Base-by-base conservation (phyloP, 2,888 invertebrate species). In the Branchellion lobata region DNA sequence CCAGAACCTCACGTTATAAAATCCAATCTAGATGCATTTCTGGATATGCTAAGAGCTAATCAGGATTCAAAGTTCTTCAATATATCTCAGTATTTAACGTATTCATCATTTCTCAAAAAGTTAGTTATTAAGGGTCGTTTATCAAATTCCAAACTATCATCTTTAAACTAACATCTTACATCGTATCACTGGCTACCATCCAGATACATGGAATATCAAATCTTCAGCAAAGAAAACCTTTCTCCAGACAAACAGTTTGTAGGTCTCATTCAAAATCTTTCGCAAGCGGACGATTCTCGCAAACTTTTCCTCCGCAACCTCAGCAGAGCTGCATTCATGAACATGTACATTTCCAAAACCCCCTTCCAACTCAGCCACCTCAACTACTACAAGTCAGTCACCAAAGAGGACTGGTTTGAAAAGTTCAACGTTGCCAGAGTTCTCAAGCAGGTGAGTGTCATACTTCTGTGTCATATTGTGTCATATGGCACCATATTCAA, bases 281-380 rank as follows among this genome's bases (percentile, higher is more conserved):
- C 57, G n/a, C 27, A 21, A 24, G 31, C 61, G 0, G 77, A 77
- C 18, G 77, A 77, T 24, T 27, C 21, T 5, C 53, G 61, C 27
- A 65, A 77, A 24, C 33, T 77, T 33, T 77, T 77, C 53, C 34
- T 61, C 18, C 47, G 57, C 18, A 77, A 57, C n/a, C 34, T 77
- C 34, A 61, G 77, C 57, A 53, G 61, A 34, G 57, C 57, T 1
- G 57, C 77, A 8, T 77, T 77, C 40, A 29, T 24, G 29, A 77
- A 77, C 24, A 24, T 77, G 14, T 57, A 18, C 24, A 57, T 57
- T n/a, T 24, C 61, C 3, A 5, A 57, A 57, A 57, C 24, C 21
- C 61, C 61, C n/a, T 14, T 57, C 24, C 61, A 57, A 57, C 61
- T 57, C 14, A 57, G 24, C 61, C 61, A 57, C 3, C 61, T 57